A percentile compares a stretch with the other conserved stretches of the same genome.
Evolutionary conservation across 2,888 invertebrate genomes (phyloP).

Genomic region (Noctua pronuba): DNA sequence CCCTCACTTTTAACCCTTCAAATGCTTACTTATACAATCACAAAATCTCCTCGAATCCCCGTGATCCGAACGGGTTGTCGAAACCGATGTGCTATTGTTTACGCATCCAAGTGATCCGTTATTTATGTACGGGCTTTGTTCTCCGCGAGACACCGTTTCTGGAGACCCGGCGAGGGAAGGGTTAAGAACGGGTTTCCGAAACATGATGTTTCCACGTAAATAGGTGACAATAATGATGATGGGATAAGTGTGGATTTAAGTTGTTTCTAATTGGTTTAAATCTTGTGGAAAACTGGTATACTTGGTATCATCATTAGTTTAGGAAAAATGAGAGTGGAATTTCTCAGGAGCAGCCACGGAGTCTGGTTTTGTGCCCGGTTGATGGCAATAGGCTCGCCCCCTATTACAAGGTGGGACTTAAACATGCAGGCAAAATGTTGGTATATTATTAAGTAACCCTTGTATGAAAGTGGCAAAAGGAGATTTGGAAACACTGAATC

Average conservation of each 20-base stretch:
- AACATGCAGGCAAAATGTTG: too few relatives aligned
- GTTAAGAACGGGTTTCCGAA: constrained; percentile 70
- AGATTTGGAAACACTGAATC: too few relatives aligned
- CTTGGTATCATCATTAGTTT: not conserved
- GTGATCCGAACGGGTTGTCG: constrained; percentile 81
- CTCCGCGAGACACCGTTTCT: constrained; percentile 72
- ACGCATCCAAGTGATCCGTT: constrained; percentile 86
- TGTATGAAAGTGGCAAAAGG: not conserved
- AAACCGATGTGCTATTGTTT: constrained; percentile 84
- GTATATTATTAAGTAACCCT: too few relatives aligned
- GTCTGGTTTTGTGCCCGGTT: not conserved
- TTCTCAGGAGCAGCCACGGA: not conserved
- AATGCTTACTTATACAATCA: constrained; percentile 53
- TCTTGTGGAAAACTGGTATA: not conserved
- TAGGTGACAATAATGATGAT: constrained; percentile 41
- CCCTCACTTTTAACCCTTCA: constrained; percentile 50
- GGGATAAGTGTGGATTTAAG: constrained; percentile 20
- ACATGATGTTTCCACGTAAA: constrained; percentile 53
- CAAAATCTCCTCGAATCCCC: constrained; percentile 53
- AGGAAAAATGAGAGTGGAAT: not conserved
- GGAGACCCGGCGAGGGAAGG: constrained; percentile 77
- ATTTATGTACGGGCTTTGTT: constrained; percentile 86
- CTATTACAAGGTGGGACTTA: not conserved
- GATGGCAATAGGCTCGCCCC: not conserved
- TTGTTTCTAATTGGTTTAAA: constrained; percentile 25